Conservation (phyloP, 2,888 invertebrate genomes). For the Magallana nippona region DNA sequence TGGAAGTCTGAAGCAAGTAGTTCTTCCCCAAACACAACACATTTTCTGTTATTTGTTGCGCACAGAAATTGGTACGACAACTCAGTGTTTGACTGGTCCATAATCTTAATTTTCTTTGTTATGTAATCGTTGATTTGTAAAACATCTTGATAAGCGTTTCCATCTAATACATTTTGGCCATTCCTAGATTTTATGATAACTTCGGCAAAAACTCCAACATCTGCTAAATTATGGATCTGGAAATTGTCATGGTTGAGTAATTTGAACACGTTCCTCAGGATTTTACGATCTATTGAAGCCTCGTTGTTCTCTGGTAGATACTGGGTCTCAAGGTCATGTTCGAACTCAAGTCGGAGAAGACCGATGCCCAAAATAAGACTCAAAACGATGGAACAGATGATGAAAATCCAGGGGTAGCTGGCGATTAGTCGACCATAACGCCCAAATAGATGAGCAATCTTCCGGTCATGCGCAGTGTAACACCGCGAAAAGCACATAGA, state of each 20-base stretch:
- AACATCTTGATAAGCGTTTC: conserved; percentile 8
- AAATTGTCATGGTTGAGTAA: conserved; percentile 54
- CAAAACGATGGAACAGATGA: conserved; percentile 46
- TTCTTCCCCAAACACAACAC: conserved; percentile 51
- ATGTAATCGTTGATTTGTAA: not conserved
- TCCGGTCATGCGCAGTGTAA: conserved; percentile 44
- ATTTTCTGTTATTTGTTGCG: conserved; percentile 41
- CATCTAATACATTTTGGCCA: conserved; percentile 25
- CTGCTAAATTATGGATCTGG: conserved; percentile 46
- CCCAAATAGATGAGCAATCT: conserved; percentile 47
- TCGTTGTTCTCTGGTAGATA: conserved; percentile 66
- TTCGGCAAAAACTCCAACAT: conserved; percentile 50
- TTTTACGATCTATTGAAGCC: conserved; percentile 59
- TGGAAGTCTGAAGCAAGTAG: conserved; percentile 45
- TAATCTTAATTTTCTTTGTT: not conserved
- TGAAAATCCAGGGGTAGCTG: conserved; percentile 52
- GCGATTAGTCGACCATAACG: conserved; percentile 50
- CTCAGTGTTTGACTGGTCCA: conserved; percentile 27
- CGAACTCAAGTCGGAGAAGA: conserved; percentile 57
- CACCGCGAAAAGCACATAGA: conserved; percentile 43
- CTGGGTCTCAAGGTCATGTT: conserved; percentile 61
- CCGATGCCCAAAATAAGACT: conserved; percentile 54
- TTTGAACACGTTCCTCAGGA: conserved; percentile 50
- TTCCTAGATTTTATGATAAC: conserved; percentile 54
- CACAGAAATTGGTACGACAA: conserved; percentile 46